Evolutionary conservation across 2,888 invertebrate genomes (phyloP).

Genomic region (Drosophila demipolita): DNA sequence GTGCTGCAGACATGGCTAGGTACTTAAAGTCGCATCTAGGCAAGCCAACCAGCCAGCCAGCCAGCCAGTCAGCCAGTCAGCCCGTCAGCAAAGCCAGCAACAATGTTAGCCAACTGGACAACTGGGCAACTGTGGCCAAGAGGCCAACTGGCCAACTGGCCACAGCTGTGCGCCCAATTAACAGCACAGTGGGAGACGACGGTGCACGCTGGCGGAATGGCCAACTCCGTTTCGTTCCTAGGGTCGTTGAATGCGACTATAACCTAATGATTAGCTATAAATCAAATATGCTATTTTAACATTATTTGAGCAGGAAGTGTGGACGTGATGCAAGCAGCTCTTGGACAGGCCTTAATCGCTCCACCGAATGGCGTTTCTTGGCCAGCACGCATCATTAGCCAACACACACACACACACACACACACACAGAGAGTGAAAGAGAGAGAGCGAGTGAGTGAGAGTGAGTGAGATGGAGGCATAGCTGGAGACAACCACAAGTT

Average conservation of each 20-base stretch:
- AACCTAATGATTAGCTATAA: constrained; percentile 83
- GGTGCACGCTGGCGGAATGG: constrained; percentile 3
- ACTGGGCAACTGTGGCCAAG: constrained; percentile 18
- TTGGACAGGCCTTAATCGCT: constrained; percentile 75
- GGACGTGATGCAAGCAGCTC: constrained; percentile 73
- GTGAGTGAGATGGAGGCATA: constrained; percentile 30
- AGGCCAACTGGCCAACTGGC: constrained; percentile 47
- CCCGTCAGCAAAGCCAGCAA: constrained; percentile 9
- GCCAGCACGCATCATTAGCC: constrained; percentile 69
- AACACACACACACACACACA: constrained; percentile 20
- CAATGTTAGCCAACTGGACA: constrained; percentile 3
- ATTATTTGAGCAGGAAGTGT: constrained; percentile 83
- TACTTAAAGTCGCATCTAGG: constrained; percentile 32
- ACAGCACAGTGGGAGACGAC: constrained; percentile 78
- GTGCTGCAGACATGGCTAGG: constrained; percentile 44
- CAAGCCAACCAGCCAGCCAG: constrained; percentile 4
- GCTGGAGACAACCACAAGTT: constrained; percentile 66
- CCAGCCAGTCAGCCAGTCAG: background rate
- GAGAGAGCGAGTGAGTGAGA: background rate
- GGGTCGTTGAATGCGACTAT: constrained; percentile 66
- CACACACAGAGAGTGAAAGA: background rate
- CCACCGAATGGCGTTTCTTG: constrained; percentile 48
- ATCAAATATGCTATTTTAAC: constrained; percentile 80
- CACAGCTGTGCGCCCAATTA: constrained; percentile 73
- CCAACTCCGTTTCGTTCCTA: constrained; percentile 12